Conservation (phyloP, 2,888 invertebrate genomes). For the Desoria tigrina region DNA sequence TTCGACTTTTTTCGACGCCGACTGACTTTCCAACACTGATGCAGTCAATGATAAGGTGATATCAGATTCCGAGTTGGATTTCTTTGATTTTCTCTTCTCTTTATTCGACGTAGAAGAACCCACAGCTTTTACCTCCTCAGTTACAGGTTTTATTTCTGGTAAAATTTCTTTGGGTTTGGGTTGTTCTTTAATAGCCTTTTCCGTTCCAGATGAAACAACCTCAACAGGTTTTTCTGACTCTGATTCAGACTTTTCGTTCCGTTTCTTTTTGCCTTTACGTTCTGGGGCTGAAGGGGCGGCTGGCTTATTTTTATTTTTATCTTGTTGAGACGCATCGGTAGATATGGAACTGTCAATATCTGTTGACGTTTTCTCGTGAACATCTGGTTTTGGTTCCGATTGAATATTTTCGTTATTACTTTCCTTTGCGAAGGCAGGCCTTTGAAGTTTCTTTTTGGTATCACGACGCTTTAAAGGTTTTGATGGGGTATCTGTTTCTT, state of each 20-base stretch:
- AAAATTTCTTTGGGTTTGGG: no score
- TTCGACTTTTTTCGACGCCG: no score
- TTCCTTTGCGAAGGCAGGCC: conserved; percentile 34
- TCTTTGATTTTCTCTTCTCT: neutral
- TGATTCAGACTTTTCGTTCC: conserved; percentile 1
- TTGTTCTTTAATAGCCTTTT: no score
- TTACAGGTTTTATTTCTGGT: no score
- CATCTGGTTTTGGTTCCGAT: no score
- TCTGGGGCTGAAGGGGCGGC: neutral
- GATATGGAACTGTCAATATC: neutral
- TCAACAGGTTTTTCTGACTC: conserved; percentile 14
- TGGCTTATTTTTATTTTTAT: neutral
- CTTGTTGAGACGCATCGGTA: neutral
- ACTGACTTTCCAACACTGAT: no score
- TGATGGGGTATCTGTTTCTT: conserved; percentile 15
- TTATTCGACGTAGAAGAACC: neutral
- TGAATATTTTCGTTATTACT: neutral
- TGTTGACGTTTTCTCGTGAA: neutral
- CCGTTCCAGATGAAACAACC: no score
- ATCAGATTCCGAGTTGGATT: neutral
- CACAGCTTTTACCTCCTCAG: no score
- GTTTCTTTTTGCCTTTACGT: conserved; percentile 1
- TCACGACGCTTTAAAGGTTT: conserved; percentile 38
- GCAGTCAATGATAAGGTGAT: no score
- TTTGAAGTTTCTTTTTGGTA: conserved; percentile 40